phyloP scores from a whole-genome alignment of 2,797 vertebrate species.

The Onychomys leucogaster region DNA sequence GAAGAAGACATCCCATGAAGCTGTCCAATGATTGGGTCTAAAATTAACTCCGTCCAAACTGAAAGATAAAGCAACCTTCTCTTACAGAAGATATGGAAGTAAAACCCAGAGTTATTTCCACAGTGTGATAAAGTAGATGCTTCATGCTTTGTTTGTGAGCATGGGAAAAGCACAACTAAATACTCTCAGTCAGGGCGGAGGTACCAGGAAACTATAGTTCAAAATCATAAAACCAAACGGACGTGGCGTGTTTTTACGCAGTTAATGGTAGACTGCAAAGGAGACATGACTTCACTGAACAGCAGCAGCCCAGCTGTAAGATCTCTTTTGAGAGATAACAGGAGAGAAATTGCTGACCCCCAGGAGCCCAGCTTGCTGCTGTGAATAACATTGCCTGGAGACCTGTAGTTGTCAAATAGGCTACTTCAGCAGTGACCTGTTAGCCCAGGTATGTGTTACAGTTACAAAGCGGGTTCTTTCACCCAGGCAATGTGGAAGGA shows the following conservation, averaged over 20 bases:
- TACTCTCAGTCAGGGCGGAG: neutral
- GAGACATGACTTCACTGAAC: neutral
- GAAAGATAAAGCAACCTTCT: neutral
- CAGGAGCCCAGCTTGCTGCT: neutral
- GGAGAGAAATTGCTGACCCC: neutral
- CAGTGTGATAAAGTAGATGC: neutral
- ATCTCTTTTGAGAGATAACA: neutral
- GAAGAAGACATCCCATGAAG: neutral
- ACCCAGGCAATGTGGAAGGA: neutral
- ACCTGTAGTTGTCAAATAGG: neutral
- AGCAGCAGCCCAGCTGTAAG: neutral
- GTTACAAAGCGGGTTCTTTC: neutral
- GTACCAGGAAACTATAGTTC: neutral
- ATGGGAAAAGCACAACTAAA: neutral
- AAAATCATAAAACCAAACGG: neutral
- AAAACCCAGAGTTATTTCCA: neutral
- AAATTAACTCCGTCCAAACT: neutral
- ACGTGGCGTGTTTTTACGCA: neutral
- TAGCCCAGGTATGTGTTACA: neutral
- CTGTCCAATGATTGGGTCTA: neutral
- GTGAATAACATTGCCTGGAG: neutral
- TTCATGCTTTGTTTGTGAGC: conserved; percentile 19
- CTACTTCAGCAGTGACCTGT: neutral
- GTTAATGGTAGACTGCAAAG: neutral
- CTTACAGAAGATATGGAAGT: neutral